Base-by-base conservation (phyloP, 2,888 invertebrate species). In the Eupithecia pulchellata region DNA sequence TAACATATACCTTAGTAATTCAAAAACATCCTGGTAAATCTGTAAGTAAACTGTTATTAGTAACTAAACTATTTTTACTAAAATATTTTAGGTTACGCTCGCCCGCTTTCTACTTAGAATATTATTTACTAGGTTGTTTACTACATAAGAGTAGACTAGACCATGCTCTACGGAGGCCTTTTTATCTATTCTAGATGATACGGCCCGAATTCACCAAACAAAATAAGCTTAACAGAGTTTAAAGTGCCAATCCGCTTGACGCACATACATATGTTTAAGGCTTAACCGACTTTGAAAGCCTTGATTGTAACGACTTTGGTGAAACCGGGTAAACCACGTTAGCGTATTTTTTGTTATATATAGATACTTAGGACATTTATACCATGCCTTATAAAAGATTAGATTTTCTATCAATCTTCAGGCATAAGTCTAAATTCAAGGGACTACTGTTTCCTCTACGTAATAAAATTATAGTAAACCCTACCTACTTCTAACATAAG, bases 131-230 rank as follows among this genome's bases (percentile, higher is more conserved):
- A 78, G 70, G 76, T 74, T 76, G 80, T 69, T 71, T 69, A 77
- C 80, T 83, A 83, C 75, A 71, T 47, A 75, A 68, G 25, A 78
- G 36, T 79, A 79, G 73, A 77, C 84, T 86, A 87, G 79, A 83
- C 76, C 89, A 89, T 90, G 89, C 89, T 86, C 86, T 87, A 88
- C 61, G 14, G 13, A 61, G 61, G 61, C 61, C 32, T 63, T 34
- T 55, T 32, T 20, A 32, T 32, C 61, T 61, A 61, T 11, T 32
- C 58, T 60, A 60, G n/a, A 60, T 60, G 58, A 60, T 25, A 52
- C 25, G 52, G 25, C 52, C 52, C 52, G 52, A 25, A 52, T 52
- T 52, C 52, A 52, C 52, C 52, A 52, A 52, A 52, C 20, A 20
- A 30, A 30, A 30, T 25, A 4, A 25, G 13, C 11, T 52, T 20